Evolutionary conservation across 2,797 vertebrate genomes (phyloP), one percentile per base, ranked within the genome.

Genomic region (Echiichthys vipera): DNA sequence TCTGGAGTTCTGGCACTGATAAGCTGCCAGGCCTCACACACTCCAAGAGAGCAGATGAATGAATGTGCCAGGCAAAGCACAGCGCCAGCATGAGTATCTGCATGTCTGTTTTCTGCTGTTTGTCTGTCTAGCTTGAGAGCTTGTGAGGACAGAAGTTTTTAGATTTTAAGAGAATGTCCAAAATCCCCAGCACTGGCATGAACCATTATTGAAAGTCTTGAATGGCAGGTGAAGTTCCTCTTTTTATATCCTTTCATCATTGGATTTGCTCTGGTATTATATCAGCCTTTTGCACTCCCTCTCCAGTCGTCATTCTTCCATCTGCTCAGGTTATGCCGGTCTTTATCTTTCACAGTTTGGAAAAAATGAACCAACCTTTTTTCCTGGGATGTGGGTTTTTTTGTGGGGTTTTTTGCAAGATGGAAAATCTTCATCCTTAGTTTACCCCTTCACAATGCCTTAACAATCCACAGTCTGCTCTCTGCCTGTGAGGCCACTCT

Each of bases 401-500:
- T 75, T 74, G 83, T 74, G n/a, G n/a, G n/a, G n/a, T 70, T 88
- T 72, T 79, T 81, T 87, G 77, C 55, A 9, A 84, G 74, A 91
- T 88, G 86, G 84, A 92, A 93, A 93, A 93, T 92, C 89, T 88
- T 89, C 85, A 84, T 91, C 88, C 88, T 89, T 90, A 91, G 87
- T 90, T 91, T 93, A 90, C 88, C 81, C 71, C 88, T 79, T 77
- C 80, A 93, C 92, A 94, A 94, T 93, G 85, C 84, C 79, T 78
- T 71, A 79, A 90, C 90, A 90, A 91, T 90, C 84, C 88, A 77
- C 91, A 90, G 90, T 88, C 89, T 89, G 86, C 91, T 84, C 77
- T 87, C 89, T 91, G 91, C 91, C 93, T 91, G 91, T 92, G 85
- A 89, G 88, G 88, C 89, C 87, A 89, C 93, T 93, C 94, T 94